A percentile compares a stretch with the other conserved stretches of the same genome.
Evolutionary conservation across 1,140 invertebrate species (phyloP).

Genomic region (Radopholus similis): DNA sequence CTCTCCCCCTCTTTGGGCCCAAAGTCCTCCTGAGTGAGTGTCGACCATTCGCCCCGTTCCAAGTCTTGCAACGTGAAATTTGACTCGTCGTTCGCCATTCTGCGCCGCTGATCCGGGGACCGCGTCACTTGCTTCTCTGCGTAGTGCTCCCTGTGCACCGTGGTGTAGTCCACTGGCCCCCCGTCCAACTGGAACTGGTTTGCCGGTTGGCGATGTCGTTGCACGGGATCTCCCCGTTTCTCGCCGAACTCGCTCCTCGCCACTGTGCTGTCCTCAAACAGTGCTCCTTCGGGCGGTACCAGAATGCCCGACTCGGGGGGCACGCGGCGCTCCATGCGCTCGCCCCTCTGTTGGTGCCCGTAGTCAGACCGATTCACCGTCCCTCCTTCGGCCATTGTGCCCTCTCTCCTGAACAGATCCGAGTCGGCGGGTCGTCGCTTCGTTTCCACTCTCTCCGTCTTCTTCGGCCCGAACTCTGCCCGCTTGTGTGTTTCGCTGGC

Average conservation of each 20-base stretch:
- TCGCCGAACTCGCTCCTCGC: not conserved
- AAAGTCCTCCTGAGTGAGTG: not conserved
- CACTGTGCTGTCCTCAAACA: not conserved
- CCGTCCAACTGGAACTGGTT: not conserved
- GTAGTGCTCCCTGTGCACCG: too few relatives aligned
- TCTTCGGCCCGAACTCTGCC: slow-evolving; percentile 22
- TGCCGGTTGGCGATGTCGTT: not conserved
- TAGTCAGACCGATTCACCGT: slow-evolving; percentile 6
- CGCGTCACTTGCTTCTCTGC: too few relatives aligned
- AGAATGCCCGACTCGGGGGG: slow-evolving; percentile 8
- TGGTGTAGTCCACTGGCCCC: not conserved
- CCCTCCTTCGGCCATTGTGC: not conserved
- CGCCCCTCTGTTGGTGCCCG: not conserved
- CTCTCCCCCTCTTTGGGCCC: not conserved
- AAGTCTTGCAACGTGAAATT: not conserved
- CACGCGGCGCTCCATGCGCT: slow-evolving; percentile 5
- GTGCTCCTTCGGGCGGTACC: not conserved
- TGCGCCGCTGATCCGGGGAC: too few relatives aligned
- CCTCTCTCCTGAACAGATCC: slow-evolving; percentile 18
- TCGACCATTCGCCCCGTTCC: not conserved
- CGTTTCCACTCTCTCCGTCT: slow-evolving; percentile 19
- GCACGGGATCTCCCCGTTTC: not conserved
- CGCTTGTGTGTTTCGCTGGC: slow-evolving; percentile 11
- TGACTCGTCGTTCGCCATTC: not conserved
- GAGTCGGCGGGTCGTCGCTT: slow-evolving; percentile 9